phyloP scores from a whole-genome alignment of 2,797 vertebrate species.

The Girardinus metallicus region DNA sequence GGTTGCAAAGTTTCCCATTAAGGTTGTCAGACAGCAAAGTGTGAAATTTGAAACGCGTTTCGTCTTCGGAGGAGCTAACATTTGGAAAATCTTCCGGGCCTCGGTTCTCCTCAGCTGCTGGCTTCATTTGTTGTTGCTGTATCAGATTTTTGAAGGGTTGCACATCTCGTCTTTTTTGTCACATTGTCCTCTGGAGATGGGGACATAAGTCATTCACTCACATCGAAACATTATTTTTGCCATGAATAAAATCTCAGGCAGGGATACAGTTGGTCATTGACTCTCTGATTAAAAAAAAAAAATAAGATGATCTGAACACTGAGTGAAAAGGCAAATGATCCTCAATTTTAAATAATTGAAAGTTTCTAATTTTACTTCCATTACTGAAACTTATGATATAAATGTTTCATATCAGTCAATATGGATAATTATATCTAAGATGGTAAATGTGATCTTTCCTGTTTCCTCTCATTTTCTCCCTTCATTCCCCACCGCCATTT shows the following conservation, averaged over 20 bases:
- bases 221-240: not conserved
- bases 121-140: not conserved
- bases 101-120: not conserved
- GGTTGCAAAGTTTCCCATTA: slow-evolving; percentile 35
- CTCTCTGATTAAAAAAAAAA: not conserved
- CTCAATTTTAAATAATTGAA: not conserved
- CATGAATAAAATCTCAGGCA: not conserved
- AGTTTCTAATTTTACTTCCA: not conserved
- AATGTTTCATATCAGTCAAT: too few species aligned
- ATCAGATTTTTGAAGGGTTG: not conserved
- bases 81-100: not conserved
- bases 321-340: not conserved
- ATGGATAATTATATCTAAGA: too few species aligned
- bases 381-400: not conserved
- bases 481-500: too few species aligned
- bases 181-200: not conserved
- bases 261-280: not conserved
- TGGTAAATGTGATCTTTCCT: too few species aligned
- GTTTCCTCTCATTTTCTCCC: too few species aligned
- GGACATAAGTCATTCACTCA: not conserved
- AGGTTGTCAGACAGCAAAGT: slow-evolving; percentile 40
- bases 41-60: slow-evolving; percentile 39
- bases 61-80: slow-evolving; percentile 5
- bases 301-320: not conserved
- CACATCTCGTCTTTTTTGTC: too few species aligned